Evolutionary conservation across 1,140 invertebrate species (phyloP).

Genomic region (Trypoxylus dichotomus): DNA sequence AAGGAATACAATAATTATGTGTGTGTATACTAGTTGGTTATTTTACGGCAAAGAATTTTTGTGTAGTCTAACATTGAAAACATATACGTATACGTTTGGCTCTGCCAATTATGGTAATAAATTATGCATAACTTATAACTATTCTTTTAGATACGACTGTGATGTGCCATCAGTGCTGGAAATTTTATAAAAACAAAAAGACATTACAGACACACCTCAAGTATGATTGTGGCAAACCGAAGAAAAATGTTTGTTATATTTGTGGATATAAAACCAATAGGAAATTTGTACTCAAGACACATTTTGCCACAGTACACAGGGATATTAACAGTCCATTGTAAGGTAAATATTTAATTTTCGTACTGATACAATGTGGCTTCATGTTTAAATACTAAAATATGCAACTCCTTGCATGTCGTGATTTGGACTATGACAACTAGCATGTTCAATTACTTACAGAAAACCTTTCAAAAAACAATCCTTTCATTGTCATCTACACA

Average conservation of each 20-base stretch:
- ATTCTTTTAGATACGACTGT: constrained; percentile 15
- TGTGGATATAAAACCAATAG: constrained; percentile 29
- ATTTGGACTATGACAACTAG: no score
- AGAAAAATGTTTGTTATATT: constrained; percentile 53
- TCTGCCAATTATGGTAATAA: not conserved
- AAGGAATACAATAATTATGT: no score
- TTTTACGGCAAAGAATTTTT: no score
- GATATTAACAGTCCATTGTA: not conserved
- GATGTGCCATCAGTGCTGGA: constrained; percentile 24
- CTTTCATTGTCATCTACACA: no score
- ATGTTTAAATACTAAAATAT: no score
- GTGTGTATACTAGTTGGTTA: no score
- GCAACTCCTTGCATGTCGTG: no score
- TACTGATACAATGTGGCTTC: no score
- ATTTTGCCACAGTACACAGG: constrained; percentile 44
- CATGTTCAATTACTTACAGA: no score
- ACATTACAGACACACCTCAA: constrained; percentile 55
- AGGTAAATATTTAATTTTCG: not conserved
- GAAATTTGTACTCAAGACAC: constrained; percentile 33
- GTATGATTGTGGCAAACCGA: constrained; percentile 57
- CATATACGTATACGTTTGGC: no score
- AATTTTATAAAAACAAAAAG: constrained; percentile 49
- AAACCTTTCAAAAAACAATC: no score
- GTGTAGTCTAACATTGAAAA: no score
- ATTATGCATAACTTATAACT: not conserved